Evolutionary conservation across 2,797 vertebrate species (phyloP).

Genomic region (Molossus alvarezi): DNA sequence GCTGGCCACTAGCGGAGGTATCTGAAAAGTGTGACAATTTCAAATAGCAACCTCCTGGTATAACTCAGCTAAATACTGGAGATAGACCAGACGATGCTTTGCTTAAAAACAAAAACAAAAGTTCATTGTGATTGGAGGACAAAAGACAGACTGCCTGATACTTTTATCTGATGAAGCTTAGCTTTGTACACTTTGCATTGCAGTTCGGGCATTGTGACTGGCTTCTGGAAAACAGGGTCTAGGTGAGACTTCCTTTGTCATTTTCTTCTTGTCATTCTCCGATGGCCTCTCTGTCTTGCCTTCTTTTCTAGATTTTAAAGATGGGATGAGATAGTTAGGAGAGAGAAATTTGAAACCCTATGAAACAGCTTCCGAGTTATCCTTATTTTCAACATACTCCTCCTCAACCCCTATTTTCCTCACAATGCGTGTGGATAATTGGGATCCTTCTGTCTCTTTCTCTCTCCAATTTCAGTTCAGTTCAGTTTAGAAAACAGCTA

Average conservation of each 20-base stretch:
- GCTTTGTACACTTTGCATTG: neutral
- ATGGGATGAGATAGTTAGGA: neutral
- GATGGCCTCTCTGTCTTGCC: neutral
- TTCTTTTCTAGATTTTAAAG: slow-evolving; percentile 28
- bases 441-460: neutral
- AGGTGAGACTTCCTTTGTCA: neutral
- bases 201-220: neutral
- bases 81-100: neutral
- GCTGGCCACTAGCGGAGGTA: slow-evolving; percentile 3
- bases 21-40: slow-evolving; percentile 57
- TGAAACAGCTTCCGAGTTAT: neutral
- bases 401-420: neutral
- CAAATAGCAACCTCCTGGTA: neutral
- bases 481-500: slow-evolving; percentile 29
- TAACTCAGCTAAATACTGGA: slow-evolving; percentile 33
- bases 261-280: neutral
- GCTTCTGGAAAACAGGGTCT: neutral
- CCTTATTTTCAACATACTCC: neutral
- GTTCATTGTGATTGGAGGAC: neutral
- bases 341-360: neutral
- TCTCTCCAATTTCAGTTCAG: neutral
- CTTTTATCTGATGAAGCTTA: neutral
- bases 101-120: neutral
- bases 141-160: neutral
- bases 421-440: neutral